Base-by-base conservation (phyloP, 2,888 invertebrate species). In the Macropis europaea region DNA sequence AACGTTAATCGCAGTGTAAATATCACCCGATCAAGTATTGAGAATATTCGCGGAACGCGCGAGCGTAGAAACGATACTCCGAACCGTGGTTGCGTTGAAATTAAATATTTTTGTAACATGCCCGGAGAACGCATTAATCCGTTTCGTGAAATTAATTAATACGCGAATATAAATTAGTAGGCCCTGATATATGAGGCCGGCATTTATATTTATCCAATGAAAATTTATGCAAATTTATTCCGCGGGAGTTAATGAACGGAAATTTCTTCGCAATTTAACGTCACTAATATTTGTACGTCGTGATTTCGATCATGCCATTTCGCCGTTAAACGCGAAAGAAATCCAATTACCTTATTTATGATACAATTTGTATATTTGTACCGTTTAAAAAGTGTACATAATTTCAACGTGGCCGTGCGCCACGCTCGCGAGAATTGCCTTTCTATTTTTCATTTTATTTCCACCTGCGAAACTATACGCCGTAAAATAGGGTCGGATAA, bases 161-260 rank as follows among this genome's bases (percentile, higher is more conserved):
- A n/a, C n/a, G n/a, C n/a, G n/a, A n/a, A n/a, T n/a, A n/a, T n/a
- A n/a, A n/a, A n/a, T n/a, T n/a, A n/a, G n/a, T n/a, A n/a, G n/a
- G n/a, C n/a, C n/a, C n/a, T n/a, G n/a, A n/a, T n/a, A n/a, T n/a
- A n/a, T n/a, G n/a, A n/a, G n/a, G 32, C 11, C n/a, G 48, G 6
- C 40, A 43, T 57, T 69, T 66, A 69, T 13, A 15, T 62, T 56
- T 54, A 62, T 69, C 42, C 42, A 15, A 61, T 54, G 26, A 54
- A 47, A 69, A 53, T 69, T 56, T 71, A 52, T 69, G 62, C 48
- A 69, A 54, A 54, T 48, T 19, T 48, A 69, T 61, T 42, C 61
- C 53, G 15, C 9, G 52, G 40, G 34, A 61, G 52, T 68, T 47
- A 47, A 59, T 60, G 38, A 68, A 64, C 66, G 47, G 47, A 56